Percentiles rank a stretch among this genome's conserved stretches.
Evolutionary conservation across 1,140 invertebrate genomes (phyloP).

Genomic region (Panulirus ornatus): DNA sequence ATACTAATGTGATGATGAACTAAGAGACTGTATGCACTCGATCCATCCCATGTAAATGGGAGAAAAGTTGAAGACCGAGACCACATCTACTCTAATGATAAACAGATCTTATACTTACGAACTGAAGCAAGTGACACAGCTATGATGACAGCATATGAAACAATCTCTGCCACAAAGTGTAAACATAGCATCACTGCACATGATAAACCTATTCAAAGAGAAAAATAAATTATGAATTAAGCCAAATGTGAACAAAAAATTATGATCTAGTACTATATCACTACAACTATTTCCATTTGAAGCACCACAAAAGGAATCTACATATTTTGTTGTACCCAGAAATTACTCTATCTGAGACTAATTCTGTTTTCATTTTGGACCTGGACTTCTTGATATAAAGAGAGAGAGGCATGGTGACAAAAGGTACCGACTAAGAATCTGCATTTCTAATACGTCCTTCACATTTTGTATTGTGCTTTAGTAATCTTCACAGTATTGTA

Average conservation of each 20-base stretch:
- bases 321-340: not conserved
- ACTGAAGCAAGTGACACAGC: conserved; percentile 43
- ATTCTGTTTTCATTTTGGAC: not conserved
- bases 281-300: not conserved
- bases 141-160: conserved; percentile 53
- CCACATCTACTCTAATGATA: too few relatives aligned
- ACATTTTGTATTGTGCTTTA: too few relatives aligned
- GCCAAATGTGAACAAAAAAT: not conserved
- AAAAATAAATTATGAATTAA: not conserved
- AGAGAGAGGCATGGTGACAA: too few relatives aligned
- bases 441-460: too few relatives aligned
- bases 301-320: not conserved
- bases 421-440: too few relatives aligned
- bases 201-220: conserved; percentile 32
- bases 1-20: too few relatives aligned
- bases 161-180: conserved; percentile 44
- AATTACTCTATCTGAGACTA: not conserved
- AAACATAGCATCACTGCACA: conserved; percentile 58
- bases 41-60: too few relatives aligned
- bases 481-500: too few relatives aligned
- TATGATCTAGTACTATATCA: not conserved
- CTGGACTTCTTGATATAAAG: too few relatives aligned
- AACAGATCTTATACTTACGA: conserved; percentile 33
- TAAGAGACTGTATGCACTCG: too few relatives aligned
- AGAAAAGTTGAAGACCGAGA: too few relatives aligned